Percentiles rank a stretch among this genome's conserved stretches.
Conservation (phyloP, 2,797 vertebrate species). For the Oreochromis mossambicus region DNA sequence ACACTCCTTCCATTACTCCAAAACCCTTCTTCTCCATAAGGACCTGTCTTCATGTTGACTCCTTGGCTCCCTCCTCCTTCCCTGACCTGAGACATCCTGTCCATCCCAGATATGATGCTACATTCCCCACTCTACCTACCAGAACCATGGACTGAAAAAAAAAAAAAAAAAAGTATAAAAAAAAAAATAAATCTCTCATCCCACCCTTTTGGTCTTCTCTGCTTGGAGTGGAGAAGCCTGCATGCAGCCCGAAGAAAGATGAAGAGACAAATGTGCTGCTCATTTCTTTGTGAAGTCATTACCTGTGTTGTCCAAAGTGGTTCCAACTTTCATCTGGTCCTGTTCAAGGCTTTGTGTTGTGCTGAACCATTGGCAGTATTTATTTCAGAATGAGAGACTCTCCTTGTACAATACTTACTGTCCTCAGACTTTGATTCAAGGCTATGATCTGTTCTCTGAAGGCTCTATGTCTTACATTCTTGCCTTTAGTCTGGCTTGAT, state of each 20-base stretch:
- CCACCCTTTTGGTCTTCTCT: slow-evolving; percentile 43
- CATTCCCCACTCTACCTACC: slow-evolving; percentile 52
- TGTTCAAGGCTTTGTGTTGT: slow-evolving; percentile 47
- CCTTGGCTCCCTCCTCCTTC: slow-evolving; percentile 52
- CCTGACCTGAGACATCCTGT: slow-evolving; percentile 69
- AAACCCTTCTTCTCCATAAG: slow-evolving; percentile 68
- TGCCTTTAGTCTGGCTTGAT: slow-evolving; percentile 54
- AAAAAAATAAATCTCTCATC: slow-evolving; percentile 29
- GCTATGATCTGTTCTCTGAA: slow-evolving; percentile 40
- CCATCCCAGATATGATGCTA: slow-evolving; percentile 65
- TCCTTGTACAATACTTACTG: slow-evolving; percentile 35
- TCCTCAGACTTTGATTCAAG: slow-evolving; percentile 43
- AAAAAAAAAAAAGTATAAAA: neutral
- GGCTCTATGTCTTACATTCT: slow-evolving; percentile 36
- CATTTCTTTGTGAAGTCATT: slow-evolving; percentile 50
- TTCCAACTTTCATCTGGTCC: slow-evolving; percentile 34
- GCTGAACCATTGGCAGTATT: slow-evolving; percentile 59
- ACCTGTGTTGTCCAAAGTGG: slow-evolving; percentile 43
- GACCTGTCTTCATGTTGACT: slow-evolving; percentile 71
- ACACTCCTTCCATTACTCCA: slow-evolving; percentile 65
- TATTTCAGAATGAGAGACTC: slow-evolving; percentile 22
- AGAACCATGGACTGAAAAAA: slow-evolving; percentile 21
- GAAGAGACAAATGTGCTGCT: slow-evolving; percentile 55
- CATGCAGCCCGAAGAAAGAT: slow-evolving; percentile 67
- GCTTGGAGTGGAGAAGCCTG: slow-evolving; percentile 56